Evolutionary conservation across 2,113 vertebrate genomes (phyloP).

Genomic region (Prionailurus bengalensis): DNA sequence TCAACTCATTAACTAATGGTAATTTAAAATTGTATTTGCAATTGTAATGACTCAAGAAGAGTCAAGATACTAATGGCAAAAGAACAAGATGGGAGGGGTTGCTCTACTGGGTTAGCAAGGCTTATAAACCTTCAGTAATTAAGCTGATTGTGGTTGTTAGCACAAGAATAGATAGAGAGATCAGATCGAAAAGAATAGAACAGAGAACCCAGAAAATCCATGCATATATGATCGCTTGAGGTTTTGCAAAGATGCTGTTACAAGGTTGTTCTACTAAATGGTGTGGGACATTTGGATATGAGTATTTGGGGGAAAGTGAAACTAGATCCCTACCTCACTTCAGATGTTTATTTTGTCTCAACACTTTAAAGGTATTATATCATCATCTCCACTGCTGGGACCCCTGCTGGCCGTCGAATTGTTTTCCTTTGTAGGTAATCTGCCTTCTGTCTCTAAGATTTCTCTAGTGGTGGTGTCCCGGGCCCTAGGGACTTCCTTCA

Average conservation of each 20-base stretch:
- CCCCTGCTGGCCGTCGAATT: background rate
- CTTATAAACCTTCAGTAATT: background rate
- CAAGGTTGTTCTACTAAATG: background rate
- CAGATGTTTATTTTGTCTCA: background rate
- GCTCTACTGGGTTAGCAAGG: background rate
- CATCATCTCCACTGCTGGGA: background rate
- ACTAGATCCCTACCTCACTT: background rate
- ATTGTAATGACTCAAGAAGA: background rate
- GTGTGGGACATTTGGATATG: background rate
- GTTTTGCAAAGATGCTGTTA: background rate
- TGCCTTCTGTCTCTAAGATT: too few species aligned
- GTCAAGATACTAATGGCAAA: background rate
- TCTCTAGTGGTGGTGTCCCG: background rate
- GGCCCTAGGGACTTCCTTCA: background rate
- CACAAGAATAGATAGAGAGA: background rate
- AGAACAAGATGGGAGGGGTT: background rate
- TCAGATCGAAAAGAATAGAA: background rate
- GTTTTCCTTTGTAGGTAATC: background rate
- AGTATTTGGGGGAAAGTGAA: background rate
- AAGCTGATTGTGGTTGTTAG: background rate
- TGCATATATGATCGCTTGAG: background rate
- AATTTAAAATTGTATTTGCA: background rate
- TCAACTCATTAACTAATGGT: background rate
- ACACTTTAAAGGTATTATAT: accelerated
- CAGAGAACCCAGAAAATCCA: background rate